A percentile compares a stretch with the other conserved stretches of the same genome.
These are phyloP conservation scores for Mobula hypostoma DNA, from an alignment of 2,113 vertebrate genomes.

Conservation along the genomic window DNA sequence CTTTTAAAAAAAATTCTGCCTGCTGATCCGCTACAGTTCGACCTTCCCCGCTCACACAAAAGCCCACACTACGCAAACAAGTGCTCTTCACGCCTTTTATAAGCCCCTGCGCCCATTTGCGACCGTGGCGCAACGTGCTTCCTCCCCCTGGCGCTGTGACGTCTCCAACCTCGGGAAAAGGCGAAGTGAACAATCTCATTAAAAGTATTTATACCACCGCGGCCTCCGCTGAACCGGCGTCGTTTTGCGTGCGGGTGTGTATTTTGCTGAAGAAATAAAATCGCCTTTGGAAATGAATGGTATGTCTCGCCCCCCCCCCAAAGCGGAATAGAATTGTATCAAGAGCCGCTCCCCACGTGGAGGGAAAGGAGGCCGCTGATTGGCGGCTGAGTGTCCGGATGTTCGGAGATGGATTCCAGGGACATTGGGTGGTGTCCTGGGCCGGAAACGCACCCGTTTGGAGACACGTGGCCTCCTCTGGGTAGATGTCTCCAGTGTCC, in stretches of 20 bases:
- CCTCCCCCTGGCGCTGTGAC: background rate
- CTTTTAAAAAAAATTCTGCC: background rate
- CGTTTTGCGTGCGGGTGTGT: too few species aligned
- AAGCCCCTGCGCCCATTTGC: background rate
- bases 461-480: background rate
- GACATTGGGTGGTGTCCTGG: slow-evolving; percentile 12
- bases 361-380: slow-evolving; percentile 38
- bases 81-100: slow-evolving; percentile 21
- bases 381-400: slow-evolving; percentile 43
- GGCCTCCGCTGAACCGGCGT: background rate
- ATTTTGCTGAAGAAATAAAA: background rate
- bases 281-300: background rate
- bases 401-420: slow-evolving; percentile 39
- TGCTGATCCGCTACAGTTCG: too few species aligned
- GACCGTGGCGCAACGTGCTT: background rate
- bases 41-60: background rate
- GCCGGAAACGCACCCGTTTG: background rate
- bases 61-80: slow-evolving; percentile 26
- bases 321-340: background rate
- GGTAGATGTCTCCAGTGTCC: too few species aligned
- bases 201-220: background rate
- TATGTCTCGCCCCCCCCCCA: too few species aligned
- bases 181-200: background rate
- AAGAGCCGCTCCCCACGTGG: background rate
- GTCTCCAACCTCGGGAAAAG: background rate